Evolutionary conservation across 1,140 invertebrate species (phyloP), one percentile per base, ranked within the genome.

Genomic region (Stegodyphus mimosarum): DNA sequence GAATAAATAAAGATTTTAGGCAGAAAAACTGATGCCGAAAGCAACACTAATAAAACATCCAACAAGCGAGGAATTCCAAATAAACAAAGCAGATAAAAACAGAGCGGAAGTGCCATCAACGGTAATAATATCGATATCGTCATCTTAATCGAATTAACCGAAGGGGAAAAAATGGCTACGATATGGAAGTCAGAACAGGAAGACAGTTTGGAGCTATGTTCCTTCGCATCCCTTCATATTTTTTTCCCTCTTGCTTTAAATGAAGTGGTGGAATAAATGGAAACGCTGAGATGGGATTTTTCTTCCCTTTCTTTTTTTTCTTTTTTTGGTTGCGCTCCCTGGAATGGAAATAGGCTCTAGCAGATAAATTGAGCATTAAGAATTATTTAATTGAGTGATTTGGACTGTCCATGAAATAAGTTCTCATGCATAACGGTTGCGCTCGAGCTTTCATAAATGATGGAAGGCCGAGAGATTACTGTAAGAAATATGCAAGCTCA

Each of bases 101-200:
- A 81, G 33, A 33, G 33, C 33, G 33, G 71, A 74, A 74, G 70
- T 71, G 18, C 74, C 80, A n/a, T 74, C 69, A 72, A 53, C 80
- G 74, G 55, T 83, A 83, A 83, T 83, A 83, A 83, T 83, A 83
- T 83, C 80, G 71, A 83, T 83, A 83, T 83, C 80, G 71, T 83
- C 80, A 74, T 83, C 80, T 73, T 83, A 74, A 83, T 83, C 71
- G 80, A 83, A 83, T 83, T 83, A 83, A 83, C 70, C 71, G 71
- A 80, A 80, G 71, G 69, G 80, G 60, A 83, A 83, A 15, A 83
- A 64, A 83, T 80, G 70, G 67, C 67, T 52, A 53, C 78, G 71
- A 74, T 67, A 83, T 18, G 51, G 51, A 79, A 51, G 64, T 33
- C 64, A 49, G 67, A 52, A 79, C 48, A 17, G 52, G 75, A 67